A percentile compares a stretch with the other conserved stretches of the same genome.
phyloP scores from a whole-genome alignment of 2,797 vertebrate species.

The Poeciliopsis gracilis region DNA sequence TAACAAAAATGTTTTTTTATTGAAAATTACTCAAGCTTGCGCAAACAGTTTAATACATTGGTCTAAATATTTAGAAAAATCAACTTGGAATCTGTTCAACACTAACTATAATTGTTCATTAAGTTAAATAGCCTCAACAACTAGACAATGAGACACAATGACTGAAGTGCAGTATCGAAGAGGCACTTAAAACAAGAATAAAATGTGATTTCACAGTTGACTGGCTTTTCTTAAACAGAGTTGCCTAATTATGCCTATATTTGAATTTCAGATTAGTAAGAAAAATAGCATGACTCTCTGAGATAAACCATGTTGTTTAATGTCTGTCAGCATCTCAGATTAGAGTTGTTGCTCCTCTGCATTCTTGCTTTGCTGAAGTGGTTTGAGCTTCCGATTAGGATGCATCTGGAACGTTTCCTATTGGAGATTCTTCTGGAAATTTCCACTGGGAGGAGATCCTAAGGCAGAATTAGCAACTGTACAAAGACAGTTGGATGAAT shows the following conservation, averaged over 20 bases:
- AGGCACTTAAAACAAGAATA: constrained; percentile 47
- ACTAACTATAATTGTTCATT: constrained; percentile 55
- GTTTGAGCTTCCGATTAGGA: background rate
- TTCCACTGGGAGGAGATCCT: background rate
- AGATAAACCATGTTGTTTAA: background rate
- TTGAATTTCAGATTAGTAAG: no score
- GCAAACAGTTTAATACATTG: constrained; percentile 63
- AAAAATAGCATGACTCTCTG: background rate
- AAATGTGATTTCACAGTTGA: constrained; percentile 36
- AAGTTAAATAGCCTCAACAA: constrained; percentile 37
- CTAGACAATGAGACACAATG: constrained; percentile 39
- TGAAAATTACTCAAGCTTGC: constrained; percentile 60
- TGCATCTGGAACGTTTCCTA: background rate
- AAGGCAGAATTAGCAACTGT: background rate
- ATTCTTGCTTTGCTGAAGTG: background rate
- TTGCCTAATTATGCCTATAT: constrained; percentile 30
- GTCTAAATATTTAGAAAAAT: constrained; percentile 70
- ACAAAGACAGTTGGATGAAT: background rate
- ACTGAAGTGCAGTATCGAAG: constrained; percentile 38
- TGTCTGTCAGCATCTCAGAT: background rate
- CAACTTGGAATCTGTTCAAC: constrained; percentile 46
- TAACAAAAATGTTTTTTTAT: constrained; percentile 48
- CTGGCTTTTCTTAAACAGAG: constrained; percentile 42
- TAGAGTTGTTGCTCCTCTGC: background rate
- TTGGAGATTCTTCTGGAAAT: background rate